Evolutionary conservation across 2,888 invertebrate species (phyloP).

Genomic region (Chorisops tibialis): DNA sequence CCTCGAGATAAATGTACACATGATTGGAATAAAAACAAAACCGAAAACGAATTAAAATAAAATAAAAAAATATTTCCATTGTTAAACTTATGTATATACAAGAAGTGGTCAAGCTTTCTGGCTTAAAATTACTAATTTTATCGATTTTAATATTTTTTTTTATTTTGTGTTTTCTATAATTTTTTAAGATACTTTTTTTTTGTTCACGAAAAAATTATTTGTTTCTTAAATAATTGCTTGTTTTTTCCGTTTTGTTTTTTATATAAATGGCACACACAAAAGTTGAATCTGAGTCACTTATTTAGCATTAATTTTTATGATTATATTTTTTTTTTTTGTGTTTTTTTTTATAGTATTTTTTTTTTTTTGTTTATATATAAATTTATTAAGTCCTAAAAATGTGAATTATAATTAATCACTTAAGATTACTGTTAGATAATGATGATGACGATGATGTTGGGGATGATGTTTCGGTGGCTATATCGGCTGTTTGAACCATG

Average conservation of each 20-base stretch:
- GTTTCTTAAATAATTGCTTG: not conserved
- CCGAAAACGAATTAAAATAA: not conserved
- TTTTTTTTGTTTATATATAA: conserved; percentile 3
- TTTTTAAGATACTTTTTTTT: too few relatives aligned
- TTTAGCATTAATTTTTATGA: conserved; percentile 4
- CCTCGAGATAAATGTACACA: not conserved
- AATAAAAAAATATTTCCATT: conserved; percentile 2
- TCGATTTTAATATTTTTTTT: not conserved
- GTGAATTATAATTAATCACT: conserved; percentile 38
- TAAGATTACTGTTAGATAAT: conserved; percentile 37
- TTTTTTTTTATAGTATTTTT: not conserved
- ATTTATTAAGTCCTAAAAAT: conserved; percentile 31
- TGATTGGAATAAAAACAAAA: conserved; percentile 26
- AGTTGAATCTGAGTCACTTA: conserved; percentile 1
- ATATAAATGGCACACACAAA: conserved; percentile 8
- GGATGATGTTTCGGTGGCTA: conserved; percentile 36
- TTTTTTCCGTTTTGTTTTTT: conserved; percentile 6
- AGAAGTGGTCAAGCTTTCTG: conserved; percentile 27
- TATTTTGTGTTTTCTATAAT: not conserved
- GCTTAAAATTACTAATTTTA: conserved; percentile 15
- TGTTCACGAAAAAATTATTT: not conserved
- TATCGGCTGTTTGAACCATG: conserved; percentile 34
- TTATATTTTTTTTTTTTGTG: not conserved
- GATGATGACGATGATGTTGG: conserved; percentile 37
- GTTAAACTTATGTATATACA: conserved; percentile 29